Conservation (phyloP, 1,140 invertebrate genomes). For the Sycophaga agraensis region DNA sequence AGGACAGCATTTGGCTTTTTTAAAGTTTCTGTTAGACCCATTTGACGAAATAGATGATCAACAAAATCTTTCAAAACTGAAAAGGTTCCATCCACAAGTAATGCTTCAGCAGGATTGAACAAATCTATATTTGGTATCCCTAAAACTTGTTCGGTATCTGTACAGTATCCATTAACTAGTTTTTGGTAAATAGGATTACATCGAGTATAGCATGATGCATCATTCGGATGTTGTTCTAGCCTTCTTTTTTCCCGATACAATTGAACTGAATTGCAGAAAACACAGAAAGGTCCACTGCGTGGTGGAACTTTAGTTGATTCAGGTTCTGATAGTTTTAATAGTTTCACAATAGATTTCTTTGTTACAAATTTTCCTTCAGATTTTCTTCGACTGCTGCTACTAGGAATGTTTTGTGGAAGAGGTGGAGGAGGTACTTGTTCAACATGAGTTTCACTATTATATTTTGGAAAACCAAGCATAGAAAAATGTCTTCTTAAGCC, state of each 20-base stretch:
- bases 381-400: constrained; percentile 44
- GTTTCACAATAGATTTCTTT: constrained; percentile 44
- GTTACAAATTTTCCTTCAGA: constrained; percentile 47
- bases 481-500: constrained; percentile 52
- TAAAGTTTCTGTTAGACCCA: constrained; percentile 50
- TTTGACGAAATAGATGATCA: constrained; percentile 55
- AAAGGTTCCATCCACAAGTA: constrained; percentile 52
- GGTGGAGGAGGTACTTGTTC: constrained; percentile 40
- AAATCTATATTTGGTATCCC: constrained; percentile 57
- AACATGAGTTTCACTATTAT: constrained; percentile 46
- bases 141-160: constrained; percentile 51
- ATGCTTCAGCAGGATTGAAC: constrained; percentile 55
- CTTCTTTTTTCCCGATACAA: constrained; percentile 53
- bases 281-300: constrained; percentile 53
- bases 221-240: constrained; percentile 44
- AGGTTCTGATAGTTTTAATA: constrained; percentile 47
- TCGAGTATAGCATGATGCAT: constrained; percentile 44
- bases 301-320: constrained; percentile 45
- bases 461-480: constrained; percentile 56
- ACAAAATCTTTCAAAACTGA: constrained; percentile 54
- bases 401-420: constrained; percentile 39
- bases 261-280: constrained; percentile 54
- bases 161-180: constrained; percentile 54
- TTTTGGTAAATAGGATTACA: constrained; percentile 54
- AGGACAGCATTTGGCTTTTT: constrained; percentile 55